Evolutionary conservation across 2,888 invertebrate genomes (phyloP), one percentile per base, ranked within the genome.

Genomic region (Hypena proboscidalis): DNA sequence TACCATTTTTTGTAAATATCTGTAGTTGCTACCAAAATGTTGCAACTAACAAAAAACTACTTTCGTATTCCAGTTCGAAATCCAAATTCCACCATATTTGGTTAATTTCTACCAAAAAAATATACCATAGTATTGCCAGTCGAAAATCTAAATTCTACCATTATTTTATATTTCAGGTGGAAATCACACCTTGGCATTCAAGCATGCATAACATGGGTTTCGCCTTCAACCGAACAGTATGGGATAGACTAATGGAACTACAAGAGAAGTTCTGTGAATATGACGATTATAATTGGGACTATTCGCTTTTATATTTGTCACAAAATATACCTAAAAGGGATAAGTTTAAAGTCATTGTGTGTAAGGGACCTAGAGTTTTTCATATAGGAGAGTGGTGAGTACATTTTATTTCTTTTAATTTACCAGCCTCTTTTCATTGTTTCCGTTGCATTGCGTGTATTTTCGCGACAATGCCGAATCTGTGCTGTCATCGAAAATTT

Each of bases 251-350:
- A 26, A 94, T 95, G 72, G 93, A 92, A 15, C 96, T 98, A 74
- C 94, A 96, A 4, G 92, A 95, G 15, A 94, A 95, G 74, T 99
- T 99, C 83, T 99, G 99, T 85, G 94, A 95, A 1, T 99, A 97
- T 85, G 99, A 99, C 76, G 99, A 99, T 77, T 99, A 99, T 84
- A 99, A 99, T 80, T 99, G 99, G 99, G 99, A 99, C 74, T 99
- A 99, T 96, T 98, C 98, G 0, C 86, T 99, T 56, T 95, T 98
- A 57, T 96, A 97, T 78, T 93, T 98, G 35, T 97, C 97, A 0
- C 97, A 97, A 82, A 95, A 96, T 64, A 95, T 96, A 70, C 92
- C 96, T 45, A 92, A 93, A 0, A 70, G 83, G 25, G 92, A 92
- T 13, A 96, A 96, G 65, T 92, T 99, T 51, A 95, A 95, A 62